A percentile compares a stretch with the other conserved stretches of the same genome.
These are phyloP conservation scores for Cryptotis parvus DNA, from an alignment of 2,113 vertebrate species.

Conservation along the genomic window DNA sequence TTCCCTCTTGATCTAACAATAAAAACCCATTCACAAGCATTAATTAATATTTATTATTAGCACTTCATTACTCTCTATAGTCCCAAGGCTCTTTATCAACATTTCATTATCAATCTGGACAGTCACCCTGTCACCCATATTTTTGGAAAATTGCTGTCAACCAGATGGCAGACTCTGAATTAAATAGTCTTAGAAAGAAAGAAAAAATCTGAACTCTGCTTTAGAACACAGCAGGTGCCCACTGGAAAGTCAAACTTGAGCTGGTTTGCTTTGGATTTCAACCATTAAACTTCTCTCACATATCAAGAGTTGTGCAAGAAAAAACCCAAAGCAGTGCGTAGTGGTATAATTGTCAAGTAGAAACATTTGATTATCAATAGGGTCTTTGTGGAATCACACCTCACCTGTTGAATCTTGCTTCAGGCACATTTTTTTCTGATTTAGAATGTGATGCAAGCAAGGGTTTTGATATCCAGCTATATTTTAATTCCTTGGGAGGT, in stretches of 20 bases:
- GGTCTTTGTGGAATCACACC: background rate
- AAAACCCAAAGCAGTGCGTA: background rate
- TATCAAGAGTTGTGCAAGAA: background rate
- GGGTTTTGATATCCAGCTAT: background rate
- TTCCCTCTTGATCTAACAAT: constrained; percentile 44
- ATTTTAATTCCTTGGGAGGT: background rate
- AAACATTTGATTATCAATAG: background rate
- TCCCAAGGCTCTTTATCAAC: constrained; percentile 57
- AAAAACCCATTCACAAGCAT: constrained; percentile 12
- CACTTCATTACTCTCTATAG: constrained; percentile 21
- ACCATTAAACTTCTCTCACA: background rate
- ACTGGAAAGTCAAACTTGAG: background rate
- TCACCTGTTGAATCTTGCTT: background rate
- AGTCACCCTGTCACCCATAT: background rate
- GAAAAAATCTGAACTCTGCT: background rate
- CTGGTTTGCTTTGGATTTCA: background rate
- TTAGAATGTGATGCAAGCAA: background rate
- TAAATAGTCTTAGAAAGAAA: constrained; percentile 31
- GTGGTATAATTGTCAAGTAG: background rate
- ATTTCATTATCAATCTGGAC: constrained; percentile 49
- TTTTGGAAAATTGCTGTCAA: constrained; percentile 63
- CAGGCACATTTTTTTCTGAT: background rate
- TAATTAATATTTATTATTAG: constrained; percentile 65
- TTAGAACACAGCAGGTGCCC: background rate
- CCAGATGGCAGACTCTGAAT: constrained; percentile 47